Base-by-base conservation (phyloP, 2,797 vertebrate genomes). In the Coracias cyanogaster region DNA sequence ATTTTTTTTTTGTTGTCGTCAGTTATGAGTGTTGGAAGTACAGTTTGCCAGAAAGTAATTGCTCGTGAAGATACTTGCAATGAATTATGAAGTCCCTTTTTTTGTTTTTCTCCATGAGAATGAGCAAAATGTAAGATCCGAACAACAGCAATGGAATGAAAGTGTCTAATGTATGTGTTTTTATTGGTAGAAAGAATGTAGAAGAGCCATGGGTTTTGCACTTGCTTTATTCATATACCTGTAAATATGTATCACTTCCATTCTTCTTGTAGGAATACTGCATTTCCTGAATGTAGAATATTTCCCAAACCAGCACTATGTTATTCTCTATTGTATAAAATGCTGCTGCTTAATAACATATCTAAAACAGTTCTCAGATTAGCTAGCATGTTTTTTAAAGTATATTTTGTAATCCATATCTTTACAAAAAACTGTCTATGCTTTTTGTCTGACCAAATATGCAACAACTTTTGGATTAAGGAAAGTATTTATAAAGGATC, bases 241-340 rank as follows among this genome's bases (percentile, higher is more conserved):
- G 84, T 95, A 97, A 93, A 96, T 95, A 97, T 3, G 72, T 86
- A 80, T 92, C 85, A 70, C 94, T 82, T 85, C 79, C 89, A 69
- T 90, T 65, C 82, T 96, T 94, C 74, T 31, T 20, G 26, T 90
- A 92, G 96, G 89, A 92, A 49, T 49, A 49, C 71, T 60, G 96
- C 93, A 74, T 93, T 82, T 93, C 96, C 98, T 98, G 98, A 99
- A 98, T 99, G 98, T 98, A 98, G 98, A 98, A 94, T 96, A 91
- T 97, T 97, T 97, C 88, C 96, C 67, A 82, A 97, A 96, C 96
- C 74, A 88, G 94, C 96, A 92, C 98, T 96, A 97, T 96, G 92
- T 98, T 98, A 98, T 85, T 97, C 97, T 92, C 94, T 94, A 84
- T 86, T 99, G 98, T 99, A 99, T 98, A 98, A 98, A 98, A 95